These are phyloP conservation scores for Sapayoa aenigma DNA, from an alignment of 2,113 vertebrate species.

Conservation along the genomic window DNA sequence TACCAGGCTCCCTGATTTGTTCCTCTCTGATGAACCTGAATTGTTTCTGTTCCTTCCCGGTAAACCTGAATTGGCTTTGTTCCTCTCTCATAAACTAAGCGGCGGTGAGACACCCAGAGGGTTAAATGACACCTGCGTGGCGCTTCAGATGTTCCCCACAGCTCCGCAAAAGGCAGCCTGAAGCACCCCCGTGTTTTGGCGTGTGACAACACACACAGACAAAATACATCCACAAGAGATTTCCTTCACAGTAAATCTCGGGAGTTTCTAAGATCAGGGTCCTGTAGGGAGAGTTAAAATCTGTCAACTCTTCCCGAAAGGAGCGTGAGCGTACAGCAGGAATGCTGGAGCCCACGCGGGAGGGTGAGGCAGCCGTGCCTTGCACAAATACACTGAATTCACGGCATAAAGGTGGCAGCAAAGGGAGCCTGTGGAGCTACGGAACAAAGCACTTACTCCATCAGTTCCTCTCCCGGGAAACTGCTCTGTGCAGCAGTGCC, in stretches of 20 bases:
- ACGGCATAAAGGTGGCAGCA: background rate
- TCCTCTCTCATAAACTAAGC: background rate
- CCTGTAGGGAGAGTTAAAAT: background rate
- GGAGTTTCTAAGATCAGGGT: background rate
- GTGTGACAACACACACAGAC: rapidly evolving
- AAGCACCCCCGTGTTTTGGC: background rate
- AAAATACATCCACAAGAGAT: background rate
- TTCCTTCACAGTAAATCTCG: background rate
- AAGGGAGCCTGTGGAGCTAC: background rate
- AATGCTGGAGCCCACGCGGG: rapidly evolving
- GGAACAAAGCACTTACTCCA: background rate
- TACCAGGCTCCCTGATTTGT: background rate
- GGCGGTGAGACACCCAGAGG: background rate
- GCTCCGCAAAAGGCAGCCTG: background rate
- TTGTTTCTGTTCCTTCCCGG: background rate
- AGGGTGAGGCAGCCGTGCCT: background rate
- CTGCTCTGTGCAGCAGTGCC: rapidly evolving
- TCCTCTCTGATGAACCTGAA: background rate
- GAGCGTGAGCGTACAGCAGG: rapidly evolving
- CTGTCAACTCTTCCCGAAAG: background rate
- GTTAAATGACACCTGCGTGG: background rate
- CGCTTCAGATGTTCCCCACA: too few relatives aligned
- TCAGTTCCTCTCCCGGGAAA: background rate
- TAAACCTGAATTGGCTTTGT: background rate
- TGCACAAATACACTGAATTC: background rate